Evolutionary conservation across 2,113 vertebrate species (phyloP), one percentile per base, ranked within the genome.

Genomic region (Zosterops pallidus): DNA sequence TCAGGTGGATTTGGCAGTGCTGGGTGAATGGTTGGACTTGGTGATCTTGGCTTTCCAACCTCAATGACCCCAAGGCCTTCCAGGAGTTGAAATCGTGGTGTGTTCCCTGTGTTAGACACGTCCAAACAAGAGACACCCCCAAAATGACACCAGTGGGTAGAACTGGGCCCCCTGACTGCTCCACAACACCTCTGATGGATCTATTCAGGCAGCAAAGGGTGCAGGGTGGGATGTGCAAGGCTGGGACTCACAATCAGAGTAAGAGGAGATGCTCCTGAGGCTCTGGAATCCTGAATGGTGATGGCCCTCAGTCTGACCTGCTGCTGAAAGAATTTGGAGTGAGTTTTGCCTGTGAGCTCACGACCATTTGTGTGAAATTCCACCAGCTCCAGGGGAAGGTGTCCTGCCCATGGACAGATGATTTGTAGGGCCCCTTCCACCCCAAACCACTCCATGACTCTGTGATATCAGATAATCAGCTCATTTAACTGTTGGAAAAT

Each of bases 301-400:
- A 2, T 4, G 55, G 39, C 5, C 1, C 37, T 64, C 20, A 8
- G 5, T 2, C 6, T 14, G 23, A 23, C 8, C 12, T 4, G 33
- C 31, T 64, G 49, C 52, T 71, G 1, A 9, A 63, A 75, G 39
- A 26, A 22, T 14, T 7, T 57, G 74, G 41, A 46, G 31, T 9
- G 53, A 69, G 20, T 35, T 84, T 62, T 85, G 8, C 18, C 7
- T 1, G 5, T 11, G 21, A 69, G 14, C 11, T 56, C 69, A 15
- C 23, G 56, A 63, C 5, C 8, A 2, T 20, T 47, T 12, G 41
- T 46, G 22, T 62, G 56, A 42, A 77, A 76, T n/a, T 17, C 49
- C 49, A 28, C 28, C 63, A 13, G n/a, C 79, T 16, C 55, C 2
- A 11, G 55, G 35, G 28, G 15, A 52, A 82, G 37, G 29, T 26